These are phyloP conservation scores for Andrena bucephala DNA, from an alignment of 2,888 invertebrate species.

Conservation along the genomic window DNA sequence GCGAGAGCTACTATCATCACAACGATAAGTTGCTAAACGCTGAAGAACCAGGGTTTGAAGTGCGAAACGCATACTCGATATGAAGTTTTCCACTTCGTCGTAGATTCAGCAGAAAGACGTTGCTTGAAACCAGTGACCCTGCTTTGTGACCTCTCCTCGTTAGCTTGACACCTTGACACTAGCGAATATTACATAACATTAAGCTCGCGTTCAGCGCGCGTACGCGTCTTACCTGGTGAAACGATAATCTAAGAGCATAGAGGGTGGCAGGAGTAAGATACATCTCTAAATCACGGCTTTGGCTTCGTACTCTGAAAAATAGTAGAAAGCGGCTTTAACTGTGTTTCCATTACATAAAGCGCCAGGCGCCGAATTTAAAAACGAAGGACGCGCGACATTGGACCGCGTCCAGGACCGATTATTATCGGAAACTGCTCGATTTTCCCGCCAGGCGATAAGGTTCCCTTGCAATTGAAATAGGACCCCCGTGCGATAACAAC, in stretches of 20 bases:
- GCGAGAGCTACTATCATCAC: no score
- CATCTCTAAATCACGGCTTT: constrained; percentile 74
- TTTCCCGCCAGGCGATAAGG: not conserved
- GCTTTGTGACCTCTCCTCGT: no score
- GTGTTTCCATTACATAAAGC: constrained; percentile 18
- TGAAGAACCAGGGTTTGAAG: no score
- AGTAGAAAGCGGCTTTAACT: not conserved
- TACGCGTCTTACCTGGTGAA: constrained; percentile 76
- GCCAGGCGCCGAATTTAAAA: constrained; percentile 19
- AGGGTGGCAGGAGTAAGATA: constrained; percentile 73
- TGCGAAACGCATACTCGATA: no score
- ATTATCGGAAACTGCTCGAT: not conserved
- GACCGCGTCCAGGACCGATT: constrained; percentile 18
- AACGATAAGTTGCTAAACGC: no score
- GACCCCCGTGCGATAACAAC: no score
- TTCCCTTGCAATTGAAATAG: not conserved
- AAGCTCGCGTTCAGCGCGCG: not conserved
- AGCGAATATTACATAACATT: constrained; percentile 20
- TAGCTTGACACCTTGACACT: no score
- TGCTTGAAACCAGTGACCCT: no score
- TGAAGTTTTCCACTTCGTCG: no score
- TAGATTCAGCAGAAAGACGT: no score
- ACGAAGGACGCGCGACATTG: constrained; percentile 27
- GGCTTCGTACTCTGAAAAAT: constrained; percentile 71
- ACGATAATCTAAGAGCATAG: constrained; percentile 78